Base-by-base conservation (phyloP, 2,888 invertebrate genomes). In the Dolichomitus sp. region DNA sequence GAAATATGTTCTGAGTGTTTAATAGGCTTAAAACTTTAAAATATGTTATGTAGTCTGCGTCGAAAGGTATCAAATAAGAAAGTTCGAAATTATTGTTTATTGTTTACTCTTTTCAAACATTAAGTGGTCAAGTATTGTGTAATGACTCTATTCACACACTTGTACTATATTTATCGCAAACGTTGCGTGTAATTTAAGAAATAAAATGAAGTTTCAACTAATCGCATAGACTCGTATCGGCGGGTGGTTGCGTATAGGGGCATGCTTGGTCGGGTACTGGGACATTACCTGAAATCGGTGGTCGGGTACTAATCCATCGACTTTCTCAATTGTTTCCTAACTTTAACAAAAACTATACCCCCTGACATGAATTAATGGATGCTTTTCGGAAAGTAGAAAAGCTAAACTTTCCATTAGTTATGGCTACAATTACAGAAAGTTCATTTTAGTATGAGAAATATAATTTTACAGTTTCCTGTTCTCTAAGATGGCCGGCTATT, bases 61-160 rank as follows among this genome's bases (percentile, higher is more conserved):
- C 52, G 52, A 52, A 52, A 52, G 23, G 52, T 19, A 52, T 9
- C 52, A 52, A 52, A 52, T 52, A 52, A 52, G 52, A 23, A 23
- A 11, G 7, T 52, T 52, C 52, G 9, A 52, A 17, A 23, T 52
- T 52, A 52, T 52, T 19, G 52, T 52, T 52, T 52, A 52, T 52
- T 11, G 52, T 52, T 52, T 23, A 52, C 19, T 19, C 52, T 23
- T 52, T 52, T 52, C 6, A 52, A 52, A 52, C 6, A 23, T 52
- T 52, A 19, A 23, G 52, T 52, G 19, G 9, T 19, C 6, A 52
- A 52, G 52, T 52, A 52, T 52, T 52, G 19, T 23, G 37, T 52
- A 23, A 4, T 17, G 9, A 17, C 52, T 52, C 23, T 23, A 52
- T 52, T 52, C 52, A 52, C 9, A 52, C 52, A 52, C 11, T 52